A percentile compares a stretch with the other conserved stretches of the same genome.
phyloP scores from a whole-genome alignment of 2,797 vertebrate species.

The Tenualosa ilisha region DNA sequence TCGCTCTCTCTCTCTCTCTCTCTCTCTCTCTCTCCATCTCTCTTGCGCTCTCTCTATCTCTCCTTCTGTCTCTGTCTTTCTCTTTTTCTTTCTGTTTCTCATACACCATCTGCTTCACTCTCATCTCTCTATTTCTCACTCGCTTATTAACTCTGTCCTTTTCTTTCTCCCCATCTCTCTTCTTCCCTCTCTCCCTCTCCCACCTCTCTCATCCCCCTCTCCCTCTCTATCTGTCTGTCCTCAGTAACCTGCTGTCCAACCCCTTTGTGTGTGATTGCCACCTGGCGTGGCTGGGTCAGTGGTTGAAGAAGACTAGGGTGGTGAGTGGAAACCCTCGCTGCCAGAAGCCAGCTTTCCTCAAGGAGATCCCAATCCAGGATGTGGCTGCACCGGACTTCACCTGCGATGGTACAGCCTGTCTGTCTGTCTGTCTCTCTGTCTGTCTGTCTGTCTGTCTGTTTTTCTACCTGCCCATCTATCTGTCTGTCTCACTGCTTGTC shows the following conservation, averaged over 20 bases:
- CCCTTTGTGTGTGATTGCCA: slow-evolving; percentile 98
- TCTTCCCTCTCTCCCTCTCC: slow-evolving; percentile 25
- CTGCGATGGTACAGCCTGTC: slow-evolving; percentile 83
- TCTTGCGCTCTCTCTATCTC: neutral
- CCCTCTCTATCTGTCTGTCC: slow-evolving; percentile 29
- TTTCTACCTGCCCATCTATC: neutral
- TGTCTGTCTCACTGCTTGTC: neutral
- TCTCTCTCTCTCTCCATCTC: neutral
- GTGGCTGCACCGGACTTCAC: slow-evolving; percentile 94
- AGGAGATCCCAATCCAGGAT: slow-evolving; percentile 98
- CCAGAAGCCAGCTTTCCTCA: slow-evolving; percentile 94
- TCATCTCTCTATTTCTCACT: neutral
- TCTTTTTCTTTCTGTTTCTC: neutral
- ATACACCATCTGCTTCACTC: too few species aligned
- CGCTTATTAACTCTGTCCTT: neutral
- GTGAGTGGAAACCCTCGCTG: slow-evolving; percentile 98
- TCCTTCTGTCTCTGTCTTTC: neutral
- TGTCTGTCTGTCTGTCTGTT: neutral
- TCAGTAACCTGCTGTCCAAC: slow-evolving; percentile 95
- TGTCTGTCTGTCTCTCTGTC: neutral
- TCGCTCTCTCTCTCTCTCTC: neutral
- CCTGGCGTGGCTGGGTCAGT: slow-evolving; percentile 93
- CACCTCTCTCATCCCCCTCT: slow-evolving; percentile 10
- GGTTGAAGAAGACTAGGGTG: slow-evolving; percentile 92
- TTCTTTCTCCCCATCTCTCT: neutral